Evolutionary conservation across 2,113 vertebrate genomes (phyloP), one percentile per base, ranked within the genome.

Genomic region (Meleagris gallopavo): DNA sequence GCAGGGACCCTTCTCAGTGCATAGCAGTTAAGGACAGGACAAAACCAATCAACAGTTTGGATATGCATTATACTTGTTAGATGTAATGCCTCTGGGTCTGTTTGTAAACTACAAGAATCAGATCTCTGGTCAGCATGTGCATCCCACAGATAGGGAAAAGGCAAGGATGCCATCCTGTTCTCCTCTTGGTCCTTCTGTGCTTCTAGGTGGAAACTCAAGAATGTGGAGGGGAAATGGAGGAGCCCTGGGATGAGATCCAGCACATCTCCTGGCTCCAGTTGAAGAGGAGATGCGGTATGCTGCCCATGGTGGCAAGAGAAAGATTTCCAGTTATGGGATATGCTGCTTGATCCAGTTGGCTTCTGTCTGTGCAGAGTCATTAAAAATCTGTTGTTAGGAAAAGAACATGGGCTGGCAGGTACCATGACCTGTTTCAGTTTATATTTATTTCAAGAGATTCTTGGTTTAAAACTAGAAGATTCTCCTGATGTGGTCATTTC

Each of bases 391-490:
- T 32, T 60, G 4, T 32, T n/a, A 36, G 36, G 19, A n/a, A 60
- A 73, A 38, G 29, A 36, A 79, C 17, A 15, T 60, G n/a, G 0
- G 27, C 70, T 82, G n/a, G 36, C 67, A 72, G 25, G 22, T 76
- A 64, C 18, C 11, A 5, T 61, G 65, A 60, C 72, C 41, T 70
- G 1, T 60, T 90, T 70, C 19, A 6, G 1, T 83, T 83, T 61
- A 5, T 57, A 40, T 93, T 78, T 86, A 4, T 64, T 86, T 85
- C 22, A 50, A 54, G 65, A 32, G 71, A 4, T 32, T 40, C 62
- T 69, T 94, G 46, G 81, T 86, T 95, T 83, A 54, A 93, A 91
- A 30, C 70, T 45, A 48, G 84, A 70, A 90, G 22, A 40, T 94
- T 66, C 18, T 94, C 58, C 64, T 89, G 21, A 13, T 38, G 61